A percentile compares a stretch with the other conserved stretches of the same genome.
phyloP scores from a whole-genome alignment of 2,888 invertebrate genomes.

The Ochropacha duplaris region DNA sequence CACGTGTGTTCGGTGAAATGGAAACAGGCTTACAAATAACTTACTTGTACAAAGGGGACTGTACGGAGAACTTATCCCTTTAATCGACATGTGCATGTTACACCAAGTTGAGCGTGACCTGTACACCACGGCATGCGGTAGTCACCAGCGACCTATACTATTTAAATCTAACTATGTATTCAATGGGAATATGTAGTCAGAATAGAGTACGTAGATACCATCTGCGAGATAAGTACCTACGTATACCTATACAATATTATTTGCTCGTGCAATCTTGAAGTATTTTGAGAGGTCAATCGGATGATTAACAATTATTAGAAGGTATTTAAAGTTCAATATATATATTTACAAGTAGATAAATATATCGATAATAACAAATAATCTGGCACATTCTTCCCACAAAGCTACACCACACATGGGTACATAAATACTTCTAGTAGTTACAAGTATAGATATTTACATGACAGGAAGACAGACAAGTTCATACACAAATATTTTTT shows the following conservation, averaged over 20 bases:
- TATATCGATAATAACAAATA: too few species aligned
- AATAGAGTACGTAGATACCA: not conserved
- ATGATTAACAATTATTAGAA: too few species aligned
- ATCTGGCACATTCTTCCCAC: too few species aligned
- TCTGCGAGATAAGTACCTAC: not conserved
- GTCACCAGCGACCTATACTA: constrained; percentile 1
- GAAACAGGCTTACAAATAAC: constrained; percentile 3
- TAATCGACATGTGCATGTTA: constrained; percentile 5
- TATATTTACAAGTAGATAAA: too few species aligned
- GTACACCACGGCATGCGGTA: constrained; percentile 1
- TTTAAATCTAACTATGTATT: constrained; percentile 1
- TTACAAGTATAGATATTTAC: too few species aligned
- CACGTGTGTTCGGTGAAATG: constrained; percentile 35
- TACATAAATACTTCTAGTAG: too few species aligned
- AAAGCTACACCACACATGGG: too few species aligned
- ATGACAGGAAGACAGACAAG: too few species aligned
- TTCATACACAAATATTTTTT: too few species aligned
- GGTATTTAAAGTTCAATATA: too few species aligned
- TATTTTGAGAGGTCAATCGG: not conserved
- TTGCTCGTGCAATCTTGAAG: too few species aligned
- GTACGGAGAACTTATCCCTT: constrained; percentile 6
- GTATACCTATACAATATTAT: too few species aligned
- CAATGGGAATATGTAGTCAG: not conserved
- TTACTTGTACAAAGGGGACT: constrained; percentile 6
- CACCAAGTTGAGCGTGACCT: constrained; percentile 2